phyloP scores from a whole-genome alignment of 1,140 invertebrate genomes.

The Muscidifurax raptorellus region DNA sequence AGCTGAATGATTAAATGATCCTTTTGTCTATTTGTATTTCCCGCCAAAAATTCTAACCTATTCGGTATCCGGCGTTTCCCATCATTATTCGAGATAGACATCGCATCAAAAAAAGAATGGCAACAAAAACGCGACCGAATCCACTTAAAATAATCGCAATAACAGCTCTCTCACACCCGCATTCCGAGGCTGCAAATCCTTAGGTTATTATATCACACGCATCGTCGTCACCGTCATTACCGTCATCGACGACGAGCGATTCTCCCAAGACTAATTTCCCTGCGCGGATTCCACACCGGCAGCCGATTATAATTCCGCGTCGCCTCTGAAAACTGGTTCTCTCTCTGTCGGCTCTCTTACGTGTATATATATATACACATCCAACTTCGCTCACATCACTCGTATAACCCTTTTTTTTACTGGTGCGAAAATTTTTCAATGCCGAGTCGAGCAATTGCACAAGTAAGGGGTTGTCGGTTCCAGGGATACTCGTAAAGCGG shows the following conservation, averaged over 20 bases:
- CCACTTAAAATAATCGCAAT: not conserved
- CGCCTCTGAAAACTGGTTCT: slow-evolving; percentile 15
- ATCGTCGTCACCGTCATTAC: slow-evolving; percentile 6
- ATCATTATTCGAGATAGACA: too few relatives aligned
- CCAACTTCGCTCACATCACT: not conserved
- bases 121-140: not conserved
- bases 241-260: slow-evolving; percentile 1
- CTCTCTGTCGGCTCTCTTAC: not conserved
- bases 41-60: not conserved
- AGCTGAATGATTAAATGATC: too few relatives aligned
- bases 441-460: too few relatives aligned
- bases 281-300: not conserved
- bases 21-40: not conserved
- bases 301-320: not conserved
- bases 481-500: not conserved
- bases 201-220: slow-evolving; percentile 12
- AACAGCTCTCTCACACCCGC: not conserved
- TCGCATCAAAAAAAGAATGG: not conserved
- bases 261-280: slow-evolving; percentile 15
- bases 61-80: too few relatives aligned
- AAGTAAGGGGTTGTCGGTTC: not conserved
- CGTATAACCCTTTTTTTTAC: not conserved
- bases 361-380: not conserved
- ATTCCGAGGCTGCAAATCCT: not conserved
- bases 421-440: slow-evolving; percentile 6